Evolutionary conservation across 2,797 vertebrate species (phyloP), one percentile per base, ranked within the genome.

Genomic region (Falco concolor): DNA sequence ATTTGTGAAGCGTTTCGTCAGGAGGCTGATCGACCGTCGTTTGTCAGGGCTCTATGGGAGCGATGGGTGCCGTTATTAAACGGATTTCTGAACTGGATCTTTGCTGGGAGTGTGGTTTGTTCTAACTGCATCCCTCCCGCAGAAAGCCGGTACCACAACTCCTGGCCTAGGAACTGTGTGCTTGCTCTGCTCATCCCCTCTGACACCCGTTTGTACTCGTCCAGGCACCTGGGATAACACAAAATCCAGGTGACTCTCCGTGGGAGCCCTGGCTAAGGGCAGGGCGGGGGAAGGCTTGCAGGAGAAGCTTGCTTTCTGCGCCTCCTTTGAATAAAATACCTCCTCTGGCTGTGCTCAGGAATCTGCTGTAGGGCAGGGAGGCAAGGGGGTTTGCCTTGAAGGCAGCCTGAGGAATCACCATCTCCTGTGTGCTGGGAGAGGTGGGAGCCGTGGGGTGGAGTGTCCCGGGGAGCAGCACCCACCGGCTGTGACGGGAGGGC

Each of bases 161-260:
- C 68, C 25, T 27, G 19, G 28, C 30, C 54, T 34, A 23, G 73
- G 45, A 25, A 23, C 23, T 2, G 19, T 15, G 7, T 47, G 12
- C n/a, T 77, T 42, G 57, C 45, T 88, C 73, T 68, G 73, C 42
- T 36, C 17, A 19, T 18, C 64, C 38, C 38, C 42, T 64, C 42
- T 57, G 49, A n/a, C 23, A 50, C 32, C 84, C 25, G 1, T 42
- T 17, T 18, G 32, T 60, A 4, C 36, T 77, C 1, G 1, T 13
- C 36, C 12, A 1, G 1, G 22, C 56, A 12, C 54, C 53, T 49
- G 87, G 44, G 73, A 44, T 65, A 57, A 34, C 13, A 3, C 5
- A 36, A 87, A 77, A 45, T 9, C n/a, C 0, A 0, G 30, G n/a
- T 27, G 18, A 38, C 13, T 65, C 1, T 0, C 19, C 0, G 0